A percentile compares a stretch with the other conserved stretches of the same genome.
Evolutionary conservation across 2,797 vertebrate genomes (phyloP).

Genomic region (Ficedula albicollis): DNA sequence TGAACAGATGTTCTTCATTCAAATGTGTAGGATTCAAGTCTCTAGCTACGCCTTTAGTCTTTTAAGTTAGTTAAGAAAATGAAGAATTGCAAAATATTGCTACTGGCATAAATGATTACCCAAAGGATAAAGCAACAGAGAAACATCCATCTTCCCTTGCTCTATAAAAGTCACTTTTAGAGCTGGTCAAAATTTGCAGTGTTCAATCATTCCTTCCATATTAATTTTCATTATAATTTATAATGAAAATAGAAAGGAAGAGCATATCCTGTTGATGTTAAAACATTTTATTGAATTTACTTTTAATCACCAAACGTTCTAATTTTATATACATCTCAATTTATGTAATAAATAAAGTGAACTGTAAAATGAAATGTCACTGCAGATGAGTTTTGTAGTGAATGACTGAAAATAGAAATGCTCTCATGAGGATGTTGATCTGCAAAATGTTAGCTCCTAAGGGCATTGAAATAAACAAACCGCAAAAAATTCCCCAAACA

Average conservation of each 20-base stretch:
- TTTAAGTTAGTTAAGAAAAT: slow-evolving; percentile 30
- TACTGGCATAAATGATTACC: slow-evolving; percentile 8
- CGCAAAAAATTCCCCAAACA: slow-evolving; percentile 10
- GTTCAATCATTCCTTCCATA: neutral
- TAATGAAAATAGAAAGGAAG: neutral
- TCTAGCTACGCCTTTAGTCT: neutral
- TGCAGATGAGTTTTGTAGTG: slow-evolving; percentile 9
- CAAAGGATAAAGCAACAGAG: neutral
- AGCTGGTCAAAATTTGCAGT: slow-evolving; percentile 4
- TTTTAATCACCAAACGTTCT: neutral
- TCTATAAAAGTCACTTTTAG: neutral
- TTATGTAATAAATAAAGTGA: slow-evolving; percentile 27
- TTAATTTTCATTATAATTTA: slow-evolving; percentile 12
- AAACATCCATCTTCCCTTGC: neutral
- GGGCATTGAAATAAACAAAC: slow-evolving; percentile 46
- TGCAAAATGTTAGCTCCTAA: slow-evolving; percentile 30
- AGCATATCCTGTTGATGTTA: neutral
- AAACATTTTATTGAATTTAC: neutral
- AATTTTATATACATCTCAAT: neutral
- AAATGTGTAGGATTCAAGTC: neutral
- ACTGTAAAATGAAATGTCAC: slow-evolving; percentile 25
- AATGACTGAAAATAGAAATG: slow-evolving; percentile 42
- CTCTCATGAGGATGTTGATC: slow-evolving; percentile 27
- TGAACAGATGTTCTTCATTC: slow-evolving; percentile 18
- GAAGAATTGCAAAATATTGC: slow-evolving; percentile 24